Percentiles rank a stretch among this genome's conserved stretches.
Evolutionary conservation across 2,797 vertebrate species (phyloP).

Genomic region (Microctenopoma lineatum): DNA sequence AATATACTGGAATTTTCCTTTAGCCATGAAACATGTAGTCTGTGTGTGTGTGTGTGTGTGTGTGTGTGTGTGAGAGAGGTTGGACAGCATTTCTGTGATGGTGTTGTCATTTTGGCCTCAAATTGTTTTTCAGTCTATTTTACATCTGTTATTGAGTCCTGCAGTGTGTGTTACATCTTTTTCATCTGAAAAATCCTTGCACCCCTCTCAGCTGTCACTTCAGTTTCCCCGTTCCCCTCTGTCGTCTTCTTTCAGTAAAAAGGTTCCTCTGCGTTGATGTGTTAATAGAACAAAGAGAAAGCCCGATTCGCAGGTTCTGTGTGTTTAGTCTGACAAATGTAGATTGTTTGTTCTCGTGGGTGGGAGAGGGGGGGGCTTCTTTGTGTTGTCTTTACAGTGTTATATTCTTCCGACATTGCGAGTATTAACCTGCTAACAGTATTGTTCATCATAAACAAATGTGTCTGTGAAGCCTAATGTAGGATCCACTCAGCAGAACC

Average conservation of each 20-base stretch:
- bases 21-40: neutral
- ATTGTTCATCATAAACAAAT: conserved; percentile 40
- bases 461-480: conserved; percentile 12
- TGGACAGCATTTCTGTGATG: neutral
- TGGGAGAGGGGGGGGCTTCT: conserved; percentile 10
- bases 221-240: neutral
- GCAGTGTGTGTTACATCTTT: conserved; percentile 10
- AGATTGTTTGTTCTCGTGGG: conserved; percentile 8
- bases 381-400: conserved; percentile 36
- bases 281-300: conserved; percentile 9
- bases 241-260: conserved; percentile 14
- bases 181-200: neutral
- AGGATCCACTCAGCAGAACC: conserved; percentile 1
- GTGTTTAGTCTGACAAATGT: conserved; percentile 44
- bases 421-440: conserved; percentile 51
- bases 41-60: too few relatives aligned
- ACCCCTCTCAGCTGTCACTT: conserved; percentile 14
- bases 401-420: conserved; percentile 38
- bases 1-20: neutral
- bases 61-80: too few relatives aligned
- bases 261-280: conserved; percentile 1
- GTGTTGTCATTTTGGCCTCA: conserved; percentile 7
- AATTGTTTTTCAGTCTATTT: conserved; percentile 2
- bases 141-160: conserved; percentile 1
- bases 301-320: conserved; percentile 5